A percentile compares a stretch with the other conserved stretches of the same genome.
Conservation (phyloP, 2,113 vertebrate species). For the Notarius lentiginosus region DNA sequence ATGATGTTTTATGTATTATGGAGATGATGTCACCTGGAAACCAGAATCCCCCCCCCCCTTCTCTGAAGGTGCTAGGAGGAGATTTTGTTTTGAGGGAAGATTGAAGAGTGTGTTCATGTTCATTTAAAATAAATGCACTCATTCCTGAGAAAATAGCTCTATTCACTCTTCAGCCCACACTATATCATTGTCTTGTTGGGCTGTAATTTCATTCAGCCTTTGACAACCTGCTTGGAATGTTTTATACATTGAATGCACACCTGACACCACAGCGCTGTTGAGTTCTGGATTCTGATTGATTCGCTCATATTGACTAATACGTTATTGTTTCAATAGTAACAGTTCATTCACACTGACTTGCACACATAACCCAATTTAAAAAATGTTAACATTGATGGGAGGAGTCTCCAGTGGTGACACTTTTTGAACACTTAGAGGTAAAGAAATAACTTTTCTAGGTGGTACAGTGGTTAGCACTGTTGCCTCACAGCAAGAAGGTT, state of each 20-base stretch:
- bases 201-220: neutral
- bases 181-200: neutral
- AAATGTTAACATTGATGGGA: neutral
- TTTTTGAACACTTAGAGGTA: too few relatives aligned
- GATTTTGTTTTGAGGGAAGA: neutral
- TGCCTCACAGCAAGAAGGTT: too few relatives aligned
- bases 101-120: neutral
- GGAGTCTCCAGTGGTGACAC: too few relatives aligned
- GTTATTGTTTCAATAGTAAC: neutral
- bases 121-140: neutral
- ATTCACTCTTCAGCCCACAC: neutral
- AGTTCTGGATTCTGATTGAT: neutral
- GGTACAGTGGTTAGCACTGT: too few relatives aligned
- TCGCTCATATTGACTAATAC: neutral
- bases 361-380: too few relatives aligned
- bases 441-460: too few relatives aligned
- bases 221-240: neutral
- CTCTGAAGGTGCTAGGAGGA: neutral
- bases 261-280: neutral
- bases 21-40: neutral
- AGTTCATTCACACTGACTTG: neutral
- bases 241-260: neutral
- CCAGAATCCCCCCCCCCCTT: neutral
- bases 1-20: neutral
- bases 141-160: neutral